Evolutionary conservation across 2,113 vertebrate species (phyloP).

Genomic region (Nibea albiflora): DNA sequence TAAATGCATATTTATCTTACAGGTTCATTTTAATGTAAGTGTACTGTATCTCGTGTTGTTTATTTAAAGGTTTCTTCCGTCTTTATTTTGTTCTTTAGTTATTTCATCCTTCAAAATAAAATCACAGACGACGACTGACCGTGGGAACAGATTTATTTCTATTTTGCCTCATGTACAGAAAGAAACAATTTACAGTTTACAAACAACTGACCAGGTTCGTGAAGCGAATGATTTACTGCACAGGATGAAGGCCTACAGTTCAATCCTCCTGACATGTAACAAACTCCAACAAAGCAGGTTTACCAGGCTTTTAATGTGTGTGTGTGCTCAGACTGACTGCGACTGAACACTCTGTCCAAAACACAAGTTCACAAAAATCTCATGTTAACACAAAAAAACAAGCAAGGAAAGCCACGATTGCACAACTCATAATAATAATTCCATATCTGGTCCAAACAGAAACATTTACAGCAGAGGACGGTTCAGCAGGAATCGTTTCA

Average conservation of each 20-base stretch:
- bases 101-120: constrained; percentile 10
- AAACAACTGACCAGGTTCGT: constrained; percentile 74
- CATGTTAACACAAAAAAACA: constrained; percentile 30
- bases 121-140: constrained; percentile 5
- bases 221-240: constrained; percentile 65
- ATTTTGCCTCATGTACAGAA: constrained; percentile 79
- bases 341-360: constrained; percentile 30
- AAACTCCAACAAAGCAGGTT: constrained; percentile 6
- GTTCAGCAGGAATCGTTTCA: constrained; percentile 55
- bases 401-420: constrained; percentile 68
- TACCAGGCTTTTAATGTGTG: neutral
- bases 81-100: neutral
- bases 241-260: constrained; percentile 66
- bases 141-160: constrained; percentile 81
- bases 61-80: neutral
- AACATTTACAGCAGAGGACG: constrained; percentile 67
- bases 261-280: constrained; percentile 17
- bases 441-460: constrained; percentile 38
- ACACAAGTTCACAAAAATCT: constrained; percentile 49
- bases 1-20: too few species aligned
- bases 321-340: neutral
- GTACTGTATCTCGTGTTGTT: too few species aligned
- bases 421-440: constrained; percentile 66
- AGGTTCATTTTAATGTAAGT: too few species aligned
- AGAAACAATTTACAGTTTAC: constrained; percentile 77